phyloP scores from a whole-genome alignment of 2,113 vertebrate species.

The Sprattus sprattus region DNA sequence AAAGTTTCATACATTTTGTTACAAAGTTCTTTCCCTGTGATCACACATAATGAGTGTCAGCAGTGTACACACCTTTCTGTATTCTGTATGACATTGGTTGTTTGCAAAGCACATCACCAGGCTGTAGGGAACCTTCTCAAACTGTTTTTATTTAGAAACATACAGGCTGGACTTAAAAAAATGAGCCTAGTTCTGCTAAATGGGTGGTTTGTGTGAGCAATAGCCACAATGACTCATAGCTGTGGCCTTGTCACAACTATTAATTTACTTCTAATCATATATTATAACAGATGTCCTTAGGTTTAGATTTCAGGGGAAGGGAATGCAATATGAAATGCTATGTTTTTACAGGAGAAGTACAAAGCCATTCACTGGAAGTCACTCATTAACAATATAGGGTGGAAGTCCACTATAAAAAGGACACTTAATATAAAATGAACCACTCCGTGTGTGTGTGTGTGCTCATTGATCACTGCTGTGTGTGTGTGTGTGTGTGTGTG shows the following conservation, averaged over 20 bases:
- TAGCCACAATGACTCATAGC: neutral
- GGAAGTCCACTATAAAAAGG: neutral
- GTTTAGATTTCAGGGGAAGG: too few relatives aligned
- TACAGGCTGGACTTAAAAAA: neutral
- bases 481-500: too few relatives aligned
- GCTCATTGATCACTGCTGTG: too few relatives aligned
- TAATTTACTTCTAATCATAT: neutral
- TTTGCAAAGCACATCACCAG: neutral
- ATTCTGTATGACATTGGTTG: neutral
- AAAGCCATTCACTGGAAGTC: too few relatives aligned
- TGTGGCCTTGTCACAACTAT: neutral
- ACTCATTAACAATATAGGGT: too few relatives aligned
- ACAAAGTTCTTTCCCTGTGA: neutral
- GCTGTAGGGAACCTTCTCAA: neutral
- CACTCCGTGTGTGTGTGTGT: neutral
- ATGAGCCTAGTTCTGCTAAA: neutral
- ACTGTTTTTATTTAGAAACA: neutral
- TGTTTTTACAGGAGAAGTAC: neutral
- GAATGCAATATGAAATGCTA: too few relatives aligned
- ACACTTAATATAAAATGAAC: neutral
- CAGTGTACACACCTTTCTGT: neutral
- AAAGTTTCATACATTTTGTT: conserved; percentile 20
- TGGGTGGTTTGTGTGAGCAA: neutral
- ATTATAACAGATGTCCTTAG: neutral
- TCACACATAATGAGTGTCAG: conserved; percentile 9